Conservation (phyloP, 2,888 invertebrate genomes). For the Terebella lapidaria region DNA sequence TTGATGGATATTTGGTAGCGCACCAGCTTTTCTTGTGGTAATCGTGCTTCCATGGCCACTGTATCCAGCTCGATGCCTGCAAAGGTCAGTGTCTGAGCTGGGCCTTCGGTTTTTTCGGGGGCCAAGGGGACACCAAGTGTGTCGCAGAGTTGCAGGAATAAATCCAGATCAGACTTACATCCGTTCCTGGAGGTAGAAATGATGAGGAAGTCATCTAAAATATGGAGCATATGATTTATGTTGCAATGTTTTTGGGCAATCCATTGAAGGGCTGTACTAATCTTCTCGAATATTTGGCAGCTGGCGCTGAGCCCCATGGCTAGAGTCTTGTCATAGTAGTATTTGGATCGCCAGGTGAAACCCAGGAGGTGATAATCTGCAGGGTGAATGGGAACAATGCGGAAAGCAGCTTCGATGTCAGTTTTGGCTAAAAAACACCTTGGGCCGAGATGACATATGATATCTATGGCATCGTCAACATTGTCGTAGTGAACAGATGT, state of each 20-base stretch:
- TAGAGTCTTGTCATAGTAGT: background rate
- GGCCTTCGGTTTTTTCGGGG: background rate
- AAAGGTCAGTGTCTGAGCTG: background rate
- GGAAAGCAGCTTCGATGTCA: background rate
- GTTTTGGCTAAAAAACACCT: background rate
- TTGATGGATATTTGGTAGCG: too few species aligned
- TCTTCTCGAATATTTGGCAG: background rate
- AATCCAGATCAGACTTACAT: background rate
- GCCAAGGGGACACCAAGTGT: background rate
- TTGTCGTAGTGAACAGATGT: background rate
- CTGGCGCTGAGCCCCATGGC: background rate
- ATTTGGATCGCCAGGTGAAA: background rate
- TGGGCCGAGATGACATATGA: background rate
- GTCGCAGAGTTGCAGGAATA: background rate
- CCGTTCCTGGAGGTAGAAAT: background rate
- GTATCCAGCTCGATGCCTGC: background rate
- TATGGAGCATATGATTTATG: background rate
- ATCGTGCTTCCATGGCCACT: background rate
- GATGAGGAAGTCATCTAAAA: background rate
- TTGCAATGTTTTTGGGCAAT: background rate
- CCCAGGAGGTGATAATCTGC: background rate
- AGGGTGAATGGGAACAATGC: background rate
- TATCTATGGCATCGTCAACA: background rate
- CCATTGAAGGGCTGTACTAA: background rate
- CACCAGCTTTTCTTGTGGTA: background rate